Conservation (phyloP, 2,797 vertebrate species). For the Gymnoscopelus microlampas region DNA sequence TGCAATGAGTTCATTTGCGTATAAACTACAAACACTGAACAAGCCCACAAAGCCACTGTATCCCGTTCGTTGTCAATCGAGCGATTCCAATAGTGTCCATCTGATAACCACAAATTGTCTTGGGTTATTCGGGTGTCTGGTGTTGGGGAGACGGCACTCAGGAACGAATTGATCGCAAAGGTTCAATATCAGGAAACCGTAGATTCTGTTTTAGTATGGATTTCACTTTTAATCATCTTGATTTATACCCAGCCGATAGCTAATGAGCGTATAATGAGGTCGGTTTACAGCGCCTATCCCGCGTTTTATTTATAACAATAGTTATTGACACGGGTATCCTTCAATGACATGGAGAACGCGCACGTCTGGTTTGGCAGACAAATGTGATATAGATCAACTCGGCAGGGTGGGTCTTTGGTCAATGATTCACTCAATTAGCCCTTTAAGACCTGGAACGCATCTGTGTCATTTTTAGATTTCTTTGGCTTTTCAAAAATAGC, state of each 20-base stretch:
- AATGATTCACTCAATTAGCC: slow-evolving; percentile 80
- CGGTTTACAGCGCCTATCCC: slow-evolving; percentile 47
- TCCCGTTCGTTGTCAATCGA: neutral
- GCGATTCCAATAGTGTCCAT: neutral
- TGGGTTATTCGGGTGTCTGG: neutral
- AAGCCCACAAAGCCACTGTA: neutral
- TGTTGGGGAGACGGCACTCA: neutral
- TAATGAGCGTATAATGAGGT: slow-evolving; percentile 59
- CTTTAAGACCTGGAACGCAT: too few relatives aligned
- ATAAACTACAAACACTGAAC: neutral
- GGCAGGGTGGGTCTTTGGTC: slow-evolving; percentile 66
- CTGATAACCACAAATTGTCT: neutral
- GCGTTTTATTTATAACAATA: slow-evolving; percentile 79
- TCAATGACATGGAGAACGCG: slow-evolving; percentile 60
- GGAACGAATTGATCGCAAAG: neutral
- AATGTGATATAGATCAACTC: slow-evolving; percentile 79
- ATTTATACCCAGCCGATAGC: slow-evolving; percentile 43
- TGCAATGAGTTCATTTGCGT: neutral
- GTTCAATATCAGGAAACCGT: slow-evolving; percentile 8
- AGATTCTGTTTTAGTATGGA: slow-evolving; percentile 26
- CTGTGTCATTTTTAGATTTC: too few relatives aligned
- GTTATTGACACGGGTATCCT: slow-evolving; percentile 70
- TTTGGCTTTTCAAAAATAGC: too few relatives aligned
- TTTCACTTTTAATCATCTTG: slow-evolving; percentile 45
- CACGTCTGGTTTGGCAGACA: slow-evolving; percentile 67